Percentiles rank a stretch among this genome's conserved stretches.
Evolutionary conservation across 2,113 vertebrate species (phyloP).

Genomic region (Marmota monax): DNA sequence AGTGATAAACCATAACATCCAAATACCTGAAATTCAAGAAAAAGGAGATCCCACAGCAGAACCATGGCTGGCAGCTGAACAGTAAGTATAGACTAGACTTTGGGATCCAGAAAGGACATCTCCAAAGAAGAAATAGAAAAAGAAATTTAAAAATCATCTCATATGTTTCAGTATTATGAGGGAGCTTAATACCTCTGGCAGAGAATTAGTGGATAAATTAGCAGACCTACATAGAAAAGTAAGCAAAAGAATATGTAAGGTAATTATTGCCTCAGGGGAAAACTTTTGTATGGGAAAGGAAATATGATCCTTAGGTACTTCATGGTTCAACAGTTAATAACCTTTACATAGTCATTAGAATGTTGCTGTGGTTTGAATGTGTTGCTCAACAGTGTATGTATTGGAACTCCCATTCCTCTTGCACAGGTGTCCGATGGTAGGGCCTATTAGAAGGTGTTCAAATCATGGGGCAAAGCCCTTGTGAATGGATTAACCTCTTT

Average conservation of each 20-base stretch:
- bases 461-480: background rate
- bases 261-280: background rate
- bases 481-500: background rate
- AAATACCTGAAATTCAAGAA: slow-evolving; percentile 11
- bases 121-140: background rate
- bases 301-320: background rate
- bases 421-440: too few species aligned
- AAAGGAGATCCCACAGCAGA: background rate
- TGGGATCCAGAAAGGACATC: background rate
- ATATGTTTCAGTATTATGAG: background rate
- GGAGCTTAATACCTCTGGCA: background rate
- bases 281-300: background rate
- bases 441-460: background rate
- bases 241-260: slow-evolving; percentile 2
- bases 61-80: background rate
- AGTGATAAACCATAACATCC: background rate
- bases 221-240: background rate
- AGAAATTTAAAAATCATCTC: background rate
- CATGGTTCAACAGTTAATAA: background rate
- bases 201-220: background rate
- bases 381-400: background rate
- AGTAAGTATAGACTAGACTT: background rate
- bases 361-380: background rate
- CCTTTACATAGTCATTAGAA: background rate
- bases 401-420: background rate